A percentile compares a stretch with the other conserved stretches of the same genome.
These are phyloP conservation scores for Hippopotamus amphibius DNA, from an alignment of 2,113 vertebrate species.

Conservation along the genomic window DNA sequence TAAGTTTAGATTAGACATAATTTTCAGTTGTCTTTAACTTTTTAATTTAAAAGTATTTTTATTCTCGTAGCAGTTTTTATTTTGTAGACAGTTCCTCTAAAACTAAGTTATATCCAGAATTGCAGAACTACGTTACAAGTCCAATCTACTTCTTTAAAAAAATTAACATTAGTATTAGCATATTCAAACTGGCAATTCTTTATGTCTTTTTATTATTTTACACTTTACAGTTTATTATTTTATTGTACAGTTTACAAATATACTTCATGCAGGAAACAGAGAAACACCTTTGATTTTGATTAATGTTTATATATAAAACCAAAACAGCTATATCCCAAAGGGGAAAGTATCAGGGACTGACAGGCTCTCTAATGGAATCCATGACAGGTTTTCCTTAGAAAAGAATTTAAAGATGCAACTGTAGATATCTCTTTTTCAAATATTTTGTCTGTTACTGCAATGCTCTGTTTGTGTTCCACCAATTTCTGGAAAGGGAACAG, in stretches of 20 bases:
- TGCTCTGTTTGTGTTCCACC: slow-evolving; percentile 67
- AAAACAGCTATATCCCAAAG: slow-evolving; percentile 92
- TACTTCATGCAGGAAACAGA: slow-evolving; percentile 27
- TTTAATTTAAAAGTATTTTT: slow-evolving; percentile 73
- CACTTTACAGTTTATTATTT: slow-evolving; percentile 28
- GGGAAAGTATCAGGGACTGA: slow-evolving; percentile 77
- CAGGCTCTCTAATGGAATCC: slow-evolving; percentile 69
- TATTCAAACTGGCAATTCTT: slow-evolving; percentile 20
- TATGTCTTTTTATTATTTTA: background rate
- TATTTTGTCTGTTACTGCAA: slow-evolving; percentile 68
- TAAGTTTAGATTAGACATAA: slow-evolving; percentile 58
- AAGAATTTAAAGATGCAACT: slow-evolving; percentile 70
- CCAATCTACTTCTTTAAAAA: slow-evolving; percentile 32
- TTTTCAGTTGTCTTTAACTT: slow-evolving; percentile 81
- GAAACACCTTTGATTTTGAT: slow-evolving; percentile 71
- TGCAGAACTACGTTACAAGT: slow-evolving; percentile 20
- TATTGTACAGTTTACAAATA: slow-evolving; percentile 66
- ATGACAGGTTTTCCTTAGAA: slow-evolving; percentile 73
- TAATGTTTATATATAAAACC: slow-evolving; percentile 76
- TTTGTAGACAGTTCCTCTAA: slow-evolving; percentile 75
- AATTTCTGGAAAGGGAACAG: slow-evolving; percentile 80
- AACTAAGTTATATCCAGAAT: slow-evolving; percentile 56
- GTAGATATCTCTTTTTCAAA: slow-evolving; percentile 65
- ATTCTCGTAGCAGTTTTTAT: slow-evolving; percentile 61
- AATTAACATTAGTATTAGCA: slow-evolving; percentile 32